Evolutionary conservation across 1,140 invertebrate genomes (phyloP).

Genomic region (Drosophila pallidifrons): DNA sequence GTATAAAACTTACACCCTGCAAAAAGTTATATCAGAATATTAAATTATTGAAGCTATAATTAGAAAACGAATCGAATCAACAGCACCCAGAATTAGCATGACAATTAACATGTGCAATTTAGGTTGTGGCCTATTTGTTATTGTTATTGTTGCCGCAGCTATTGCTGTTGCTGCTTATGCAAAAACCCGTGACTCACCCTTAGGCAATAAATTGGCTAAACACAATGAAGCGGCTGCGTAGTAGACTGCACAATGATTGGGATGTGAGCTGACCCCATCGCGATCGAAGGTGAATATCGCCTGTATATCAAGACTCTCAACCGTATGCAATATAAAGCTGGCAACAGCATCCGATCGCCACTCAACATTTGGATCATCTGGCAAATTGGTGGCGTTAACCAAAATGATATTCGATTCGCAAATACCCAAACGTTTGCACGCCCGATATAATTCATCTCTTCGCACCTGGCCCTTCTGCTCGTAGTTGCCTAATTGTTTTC

Average conservation of each 20-base stretch:
- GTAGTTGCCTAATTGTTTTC: slow-evolving; percentile 88
- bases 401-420: slow-evolving; percentile 90
- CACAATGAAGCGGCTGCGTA: slow-evolving; percentile 91
- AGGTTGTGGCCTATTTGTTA: slow-evolving; percentile 21
- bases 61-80: slow-evolving; percentile 45
- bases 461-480: slow-evolving; percentile 89
- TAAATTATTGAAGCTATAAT: slow-evolving; percentile 60
- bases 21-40: slow-evolving; percentile 70
- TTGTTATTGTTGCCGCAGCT: slow-evolving; percentile 41
- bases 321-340: slow-evolving; percentile 89
- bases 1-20: slow-evolving; percentile 92
- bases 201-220: slow-evolving; percentile 90
- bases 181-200: slow-evolving; percentile 85
- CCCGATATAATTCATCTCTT: slow-evolving; percentile 91
- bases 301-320: slow-evolving; percentile 91
- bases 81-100: slow-evolving; percentile 62
- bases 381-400: slow-evolving; percentile 89
- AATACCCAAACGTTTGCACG: slow-evolving; percentile 92
- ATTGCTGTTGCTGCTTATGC: slow-evolving; percentile 50
- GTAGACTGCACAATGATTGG: slow-evolving; percentile 94
- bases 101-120: slow-evolving; percentile 72
- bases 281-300: slow-evolving; percentile 96
- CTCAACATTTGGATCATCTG: slow-evolving; percentile 90
- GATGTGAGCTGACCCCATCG: slow-evolving; percentile 94
- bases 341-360: slow-evolving; percentile 92